Conservation (phyloP, 2,797 vertebrate genomes). For the Amphiprion clarkii region DNA sequence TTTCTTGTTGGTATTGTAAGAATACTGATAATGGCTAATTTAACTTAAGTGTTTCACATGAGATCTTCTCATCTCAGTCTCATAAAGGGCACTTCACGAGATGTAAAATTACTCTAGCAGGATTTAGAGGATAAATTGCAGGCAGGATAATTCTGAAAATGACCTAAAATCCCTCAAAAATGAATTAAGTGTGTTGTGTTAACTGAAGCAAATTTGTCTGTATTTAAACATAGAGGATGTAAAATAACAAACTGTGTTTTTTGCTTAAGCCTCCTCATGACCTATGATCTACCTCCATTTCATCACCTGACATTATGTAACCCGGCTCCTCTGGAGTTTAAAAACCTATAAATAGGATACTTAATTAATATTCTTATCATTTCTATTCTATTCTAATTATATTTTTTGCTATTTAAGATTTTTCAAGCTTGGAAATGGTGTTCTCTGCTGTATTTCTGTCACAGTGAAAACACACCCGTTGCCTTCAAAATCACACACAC, state of each 20-base stretch:
- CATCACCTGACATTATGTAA: slow-evolving; percentile 34
- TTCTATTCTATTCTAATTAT: slow-evolving; percentile 19
- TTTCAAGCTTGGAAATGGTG: slow-evolving; percentile 20
- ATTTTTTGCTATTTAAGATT: slow-evolving; percentile 22
- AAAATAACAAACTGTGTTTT: too few species aligned
- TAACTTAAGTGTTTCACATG: too few species aligned
- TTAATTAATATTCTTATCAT: slow-evolving; percentile 33
- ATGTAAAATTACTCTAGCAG: too few species aligned
- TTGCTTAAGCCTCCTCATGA: background rate
- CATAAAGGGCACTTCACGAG: too few species aligned
- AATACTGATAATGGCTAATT: too few species aligned
- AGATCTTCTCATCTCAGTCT: too few species aligned
- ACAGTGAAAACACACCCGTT: slow-evolving; percentile 14
- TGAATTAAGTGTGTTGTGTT: background rate
- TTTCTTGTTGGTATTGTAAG: too few species aligned
- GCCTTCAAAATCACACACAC: slow-evolving; percentile 10
- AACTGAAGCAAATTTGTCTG: too few species aligned
- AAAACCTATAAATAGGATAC: slow-evolving; percentile 42
- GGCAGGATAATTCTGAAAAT: background rate
- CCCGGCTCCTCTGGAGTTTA: slow-evolving; percentile 33
- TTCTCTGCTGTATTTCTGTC: slow-evolving; percentile 16
- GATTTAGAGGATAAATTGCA: too few species aligned
- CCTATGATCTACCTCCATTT: background rate
- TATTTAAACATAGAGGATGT: background rate
- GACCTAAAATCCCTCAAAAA: background rate